Evolutionary conservation across 92 coral and sea anemone genomes (phyloP).

Genomic region (Epizoanthus ramosus): DNA sequence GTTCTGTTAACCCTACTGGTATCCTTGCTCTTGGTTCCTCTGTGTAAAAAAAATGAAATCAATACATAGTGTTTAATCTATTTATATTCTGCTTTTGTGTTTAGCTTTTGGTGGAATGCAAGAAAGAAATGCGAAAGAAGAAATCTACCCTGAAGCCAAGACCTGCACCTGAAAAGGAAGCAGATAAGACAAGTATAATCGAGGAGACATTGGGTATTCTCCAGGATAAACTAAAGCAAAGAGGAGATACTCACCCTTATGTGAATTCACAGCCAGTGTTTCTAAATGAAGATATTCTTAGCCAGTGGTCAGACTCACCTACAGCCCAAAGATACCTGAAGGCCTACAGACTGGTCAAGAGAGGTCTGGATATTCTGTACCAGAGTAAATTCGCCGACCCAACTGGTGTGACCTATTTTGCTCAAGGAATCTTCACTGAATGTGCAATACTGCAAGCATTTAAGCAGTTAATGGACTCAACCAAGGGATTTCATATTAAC

Average conservation of each 20-base stretch:
- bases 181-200: not conserved
- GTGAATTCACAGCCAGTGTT: constrained; percentile 51
- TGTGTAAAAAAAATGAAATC: too few species aligned
- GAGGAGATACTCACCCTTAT: constrained; percentile 57
- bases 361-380: constrained; percentile 59
- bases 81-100: not conserved
- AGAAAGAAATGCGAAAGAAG: not conserved
- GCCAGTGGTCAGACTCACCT: constrained; percentile 63
- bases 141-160: constrained; percentile 2
- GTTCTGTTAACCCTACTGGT: too few species aligned
- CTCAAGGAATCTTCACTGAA: constrained; percentile 60
- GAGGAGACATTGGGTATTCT: constrained; percentile 25
- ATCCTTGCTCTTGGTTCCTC: too few species aligned
- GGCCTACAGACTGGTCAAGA: constrained; percentile 61
- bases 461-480: too few species aligned
- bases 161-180: constrained; percentile 7
- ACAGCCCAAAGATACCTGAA: constrained; percentile 73
- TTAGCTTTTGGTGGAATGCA: constrained; percentile 25
- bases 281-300: constrained; percentile 58
- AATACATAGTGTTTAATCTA: not conserved
- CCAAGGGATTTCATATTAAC: constrained; percentile 13
- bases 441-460: constrained; percentile 55
- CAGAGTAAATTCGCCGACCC: constrained; percentile 65
- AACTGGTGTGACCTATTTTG: constrained; percentile 59
- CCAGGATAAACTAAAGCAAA: not conserved